Evolutionary conservation across 2,797 vertebrate genomes (phyloP).

Genomic region (Gambusia yucatana): DNA sequence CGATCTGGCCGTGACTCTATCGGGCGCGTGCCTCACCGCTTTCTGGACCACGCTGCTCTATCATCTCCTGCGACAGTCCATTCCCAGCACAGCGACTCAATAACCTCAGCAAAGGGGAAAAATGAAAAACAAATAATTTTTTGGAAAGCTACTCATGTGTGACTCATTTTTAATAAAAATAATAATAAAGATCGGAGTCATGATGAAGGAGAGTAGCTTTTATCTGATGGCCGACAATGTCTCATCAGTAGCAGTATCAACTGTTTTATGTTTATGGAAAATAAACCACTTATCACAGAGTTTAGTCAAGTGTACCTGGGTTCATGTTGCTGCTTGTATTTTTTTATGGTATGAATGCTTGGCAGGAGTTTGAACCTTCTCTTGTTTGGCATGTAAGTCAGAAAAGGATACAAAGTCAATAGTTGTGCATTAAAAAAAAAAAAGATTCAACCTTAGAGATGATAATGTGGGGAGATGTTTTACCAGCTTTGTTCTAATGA

Average conservation of each 20-base stretch:
- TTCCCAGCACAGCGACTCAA: conserved; percentile 37
- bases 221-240: conserved; percentile 23
- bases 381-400: not conserved
- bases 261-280: conserved; percentile 23
- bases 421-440: not conserved
- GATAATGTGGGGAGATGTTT: conserved; percentile 16
- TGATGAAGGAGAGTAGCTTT: conserved; percentile 17
- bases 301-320: conserved; percentile 11
- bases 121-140: no score
- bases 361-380: conserved; percentile 1
- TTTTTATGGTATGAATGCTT: not conserved
- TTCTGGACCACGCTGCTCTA: conserved; percentile 66
- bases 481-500: conserved; percentile 50
- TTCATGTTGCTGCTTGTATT: conserved; percentile 10
- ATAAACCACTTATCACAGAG: conserved; percentile 24
- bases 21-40: conserved; percentile 71
- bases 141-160: conserved; percentile 13
- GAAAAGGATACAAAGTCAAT: not conserved
- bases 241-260: conserved; percentile 16
- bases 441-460: conserved; percentile 10
- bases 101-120: conserved; percentile 36
- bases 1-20: conserved; percentile 69
- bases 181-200: conserved; percentile 17
- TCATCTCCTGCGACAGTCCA: conserved; percentile 69
- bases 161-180: conserved; percentile 37